These are phyloP conservation scores for Riparia riparia DNA, from an alignment of 2,113 vertebrate species.

Conservation along the genomic window DNA sequence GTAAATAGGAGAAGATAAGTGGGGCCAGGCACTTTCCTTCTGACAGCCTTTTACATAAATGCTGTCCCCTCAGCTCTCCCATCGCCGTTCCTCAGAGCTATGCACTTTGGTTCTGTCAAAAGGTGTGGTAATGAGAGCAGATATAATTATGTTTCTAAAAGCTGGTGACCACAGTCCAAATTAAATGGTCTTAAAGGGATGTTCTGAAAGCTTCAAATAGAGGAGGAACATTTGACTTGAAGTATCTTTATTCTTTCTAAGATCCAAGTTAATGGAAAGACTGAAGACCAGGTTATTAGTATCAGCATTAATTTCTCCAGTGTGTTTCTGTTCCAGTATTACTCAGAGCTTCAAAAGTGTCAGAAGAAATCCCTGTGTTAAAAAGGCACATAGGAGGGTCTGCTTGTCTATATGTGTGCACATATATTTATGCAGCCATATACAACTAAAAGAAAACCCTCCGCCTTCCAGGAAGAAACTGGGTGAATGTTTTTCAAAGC, in stretches of 20 bases:
- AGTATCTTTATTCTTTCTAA: background rate
- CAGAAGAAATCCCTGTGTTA: background rate
- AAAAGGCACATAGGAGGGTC: background rate
- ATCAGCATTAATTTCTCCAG: background rate
- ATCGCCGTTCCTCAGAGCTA: background rate
- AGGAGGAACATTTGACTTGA: background rate
- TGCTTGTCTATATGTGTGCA: background rate
- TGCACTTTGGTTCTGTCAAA: slow-evolving; percentile 25
- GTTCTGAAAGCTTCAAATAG: slow-evolving; percentile 1
- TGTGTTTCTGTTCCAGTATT: background rate
- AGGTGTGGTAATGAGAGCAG: slow-evolving; percentile 24
- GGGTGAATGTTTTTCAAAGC: background rate
- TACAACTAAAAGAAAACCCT: background rate
- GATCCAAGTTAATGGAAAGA: background rate
- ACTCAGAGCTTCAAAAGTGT: background rate
- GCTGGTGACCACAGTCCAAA: background rate
- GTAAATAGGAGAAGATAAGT: slow-evolving; percentile 1
- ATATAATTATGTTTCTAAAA: slow-evolving; percentile 19
- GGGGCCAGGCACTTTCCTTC: background rate
- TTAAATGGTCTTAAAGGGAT: background rate
- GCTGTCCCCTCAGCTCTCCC: background rate
- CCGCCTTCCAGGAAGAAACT: background rate
- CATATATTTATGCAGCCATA: background rate
- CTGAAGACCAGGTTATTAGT: background rate
- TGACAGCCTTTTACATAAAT: slow-evolving; percentile 4